These are phyloP conservation scores for Sclerurus mexicanus DNA, from an alignment of 2,113 vertebrate species.

Conservation along the genomic window DNA sequence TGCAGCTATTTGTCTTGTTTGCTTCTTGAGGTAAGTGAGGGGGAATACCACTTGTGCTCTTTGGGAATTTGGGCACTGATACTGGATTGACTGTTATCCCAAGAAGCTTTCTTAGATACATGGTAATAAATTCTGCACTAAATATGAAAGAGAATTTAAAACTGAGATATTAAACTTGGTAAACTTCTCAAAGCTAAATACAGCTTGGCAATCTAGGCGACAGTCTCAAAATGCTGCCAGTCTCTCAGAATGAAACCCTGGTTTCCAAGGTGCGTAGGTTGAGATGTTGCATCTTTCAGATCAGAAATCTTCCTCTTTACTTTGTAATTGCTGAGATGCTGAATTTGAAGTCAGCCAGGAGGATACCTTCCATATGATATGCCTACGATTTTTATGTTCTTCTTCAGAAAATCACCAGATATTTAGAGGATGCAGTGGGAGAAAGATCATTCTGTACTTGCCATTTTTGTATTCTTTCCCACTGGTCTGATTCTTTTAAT, in stretches of 20 bases:
- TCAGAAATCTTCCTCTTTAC: neutral
- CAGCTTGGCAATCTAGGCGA: neutral
- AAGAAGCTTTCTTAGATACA: neutral
- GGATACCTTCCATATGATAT: neutral
- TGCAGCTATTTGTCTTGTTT: neutral
- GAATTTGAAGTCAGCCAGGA: neutral
- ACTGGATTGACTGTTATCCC: neutral
- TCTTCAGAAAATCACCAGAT: neutral
- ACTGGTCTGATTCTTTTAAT: neutral
- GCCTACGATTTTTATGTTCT: neutral
- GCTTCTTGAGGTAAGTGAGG: neutral
- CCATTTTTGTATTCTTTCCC: neutral
- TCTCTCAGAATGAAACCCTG: neutral
- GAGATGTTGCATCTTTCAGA: neutral
- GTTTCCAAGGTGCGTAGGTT: neutral
- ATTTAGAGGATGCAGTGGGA: neutral
- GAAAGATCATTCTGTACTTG: neutral
- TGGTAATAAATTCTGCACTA: neutral
- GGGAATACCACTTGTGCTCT: neutral
- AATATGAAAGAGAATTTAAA: neutral
- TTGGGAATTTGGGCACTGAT: neutral
- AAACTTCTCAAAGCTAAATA: neutral
- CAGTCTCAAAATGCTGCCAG: neutral
- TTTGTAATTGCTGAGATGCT: neutral
- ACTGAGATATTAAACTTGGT: neutral